Base-by-base conservation (phyloP, 2,113 vertebrate species). In the Otolemur garnettii region DNA sequence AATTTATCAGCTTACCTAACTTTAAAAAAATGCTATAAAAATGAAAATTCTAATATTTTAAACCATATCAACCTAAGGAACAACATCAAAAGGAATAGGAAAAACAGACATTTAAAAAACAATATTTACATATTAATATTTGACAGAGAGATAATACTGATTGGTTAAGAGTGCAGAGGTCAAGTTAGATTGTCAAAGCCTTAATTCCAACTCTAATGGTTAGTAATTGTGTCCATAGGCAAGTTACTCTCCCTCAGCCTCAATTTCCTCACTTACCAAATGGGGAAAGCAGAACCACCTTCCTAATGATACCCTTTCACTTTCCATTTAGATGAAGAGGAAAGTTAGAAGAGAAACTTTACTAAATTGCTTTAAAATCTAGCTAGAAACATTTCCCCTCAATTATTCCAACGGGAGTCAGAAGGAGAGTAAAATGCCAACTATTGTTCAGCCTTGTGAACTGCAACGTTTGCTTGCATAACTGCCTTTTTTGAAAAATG, bases 381-480 rank as follows among this genome's bases (percentile, higher is more conserved):
- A 74, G 33, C 1, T 7, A 33, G 62, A 71, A 87, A 6, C 55
- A 55, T 19, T 78, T 88, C 19, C 9, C 28, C 22, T 45, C 72
- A 77, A n/a, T 42, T 86, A 79, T 82, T 88, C 83, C 59, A 78
- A 7, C 12, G 38, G 22, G 60, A 91, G 18, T 74, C 77, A 82
- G 69, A 72, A 79, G 78, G 94, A 62, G 86, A 87, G 59, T 33
- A 30, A 42, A 87, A 53, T 55, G 78, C 88, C 97, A 96, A 59
- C 96, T 97, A 80, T 18, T 91, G 96, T 75, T 72, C 74, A 86
- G 45, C 12, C 11, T 64, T 18, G 35, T 87, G 50, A 95, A 80
- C 4, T 77, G 60, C 81, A 96, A 90, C 42, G 42, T n/a, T 53
- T 87, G 62, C 53, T 55, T 57, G 5, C 35, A 14, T 45, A 77